phyloP scores from a whole-genome alignment of 2,113 vertebrate species.

The Halichoerus grypus region DNA sequence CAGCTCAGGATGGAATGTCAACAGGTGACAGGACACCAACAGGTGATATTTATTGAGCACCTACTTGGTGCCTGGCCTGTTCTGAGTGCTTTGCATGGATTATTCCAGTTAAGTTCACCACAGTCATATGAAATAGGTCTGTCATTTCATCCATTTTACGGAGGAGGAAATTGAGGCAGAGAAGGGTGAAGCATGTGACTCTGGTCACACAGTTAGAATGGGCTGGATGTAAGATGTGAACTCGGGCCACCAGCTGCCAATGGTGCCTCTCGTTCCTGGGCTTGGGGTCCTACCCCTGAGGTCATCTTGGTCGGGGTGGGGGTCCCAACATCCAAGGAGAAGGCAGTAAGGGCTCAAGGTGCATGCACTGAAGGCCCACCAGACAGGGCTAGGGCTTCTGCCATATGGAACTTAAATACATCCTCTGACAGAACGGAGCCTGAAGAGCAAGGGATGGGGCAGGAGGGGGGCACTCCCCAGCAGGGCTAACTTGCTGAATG shows the following conservation, averaged over 20 bases:
- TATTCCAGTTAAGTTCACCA: neutral
- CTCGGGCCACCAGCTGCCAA: neutral
- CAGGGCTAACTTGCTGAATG: neutral
- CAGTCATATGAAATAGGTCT: neutral
- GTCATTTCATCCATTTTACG: neutral
- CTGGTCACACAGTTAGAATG: neutral
- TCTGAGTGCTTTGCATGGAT: neutral
- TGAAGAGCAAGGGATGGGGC: neutral
- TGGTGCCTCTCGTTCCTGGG: neutral
- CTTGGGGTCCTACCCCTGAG: neutral
- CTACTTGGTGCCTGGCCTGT: neutral
- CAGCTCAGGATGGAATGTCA: neutral
- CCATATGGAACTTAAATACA: neutral
- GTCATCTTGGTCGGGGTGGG: neutral
- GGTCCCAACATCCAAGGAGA: neutral
- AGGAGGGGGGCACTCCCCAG: neutral
- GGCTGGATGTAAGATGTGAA: neutral
- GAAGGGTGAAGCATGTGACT: neutral
- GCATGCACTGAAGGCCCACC: neutral
- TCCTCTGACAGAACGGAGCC: neutral
- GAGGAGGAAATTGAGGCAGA: neutral
- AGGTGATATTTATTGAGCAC: neutral
- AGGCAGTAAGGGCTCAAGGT: neutral
- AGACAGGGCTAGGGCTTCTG: neutral
- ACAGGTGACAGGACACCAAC: neutral